Conservation (phyloP, 2,888 invertebrate species). For the Harpalus rufipes region DNA sequence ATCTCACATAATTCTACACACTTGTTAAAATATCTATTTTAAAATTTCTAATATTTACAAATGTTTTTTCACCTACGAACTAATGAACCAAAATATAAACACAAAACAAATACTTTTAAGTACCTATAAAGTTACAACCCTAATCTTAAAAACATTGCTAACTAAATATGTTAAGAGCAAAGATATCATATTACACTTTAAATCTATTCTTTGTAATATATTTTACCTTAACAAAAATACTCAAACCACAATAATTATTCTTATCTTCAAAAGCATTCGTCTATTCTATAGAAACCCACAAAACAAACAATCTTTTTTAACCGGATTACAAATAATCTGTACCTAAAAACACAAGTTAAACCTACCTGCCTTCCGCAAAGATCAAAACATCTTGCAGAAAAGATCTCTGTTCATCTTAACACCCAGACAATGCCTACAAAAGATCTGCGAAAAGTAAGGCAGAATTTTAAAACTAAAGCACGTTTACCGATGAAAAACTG, state of each 20-base stretch:
- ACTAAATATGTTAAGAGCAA: not conserved
- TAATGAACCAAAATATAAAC: not conserved
- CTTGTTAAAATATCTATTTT: not conserved
- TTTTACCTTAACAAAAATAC: slow-evolving; percentile 8
- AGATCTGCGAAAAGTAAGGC: slow-evolving; percentile 36
- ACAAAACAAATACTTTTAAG: slow-evolving; percentile 9
- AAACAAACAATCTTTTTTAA: slow-evolving; percentile 32
- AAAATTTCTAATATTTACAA: not conserved
- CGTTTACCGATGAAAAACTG: slow-evolving; percentile 37
- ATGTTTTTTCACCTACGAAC: slow-evolving; percentile 13
- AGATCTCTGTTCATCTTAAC: slow-evolving; percentile 35
- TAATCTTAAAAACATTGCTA: not conserved
- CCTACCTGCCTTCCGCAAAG: slow-evolving; percentile 43
- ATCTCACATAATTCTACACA: not conserved
- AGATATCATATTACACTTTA: slow-evolving; percentile 18
- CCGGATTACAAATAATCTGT: slow-evolving; percentile 37
- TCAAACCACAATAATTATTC: slow-evolving; percentile 18
- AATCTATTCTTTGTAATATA: slow-evolving; percentile 2
- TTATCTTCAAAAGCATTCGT: not conserved
- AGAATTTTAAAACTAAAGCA: slow-evolving; percentile 34
- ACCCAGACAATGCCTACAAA: slow-evolving; percentile 56
- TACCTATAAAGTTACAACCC: not conserved
- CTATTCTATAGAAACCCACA: not conserved
- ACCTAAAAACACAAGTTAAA: slow-evolving; percentile 20
- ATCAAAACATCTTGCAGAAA: slow-evolving; percentile 34